phyloP scores from a whole-genome alignment of 2,113 vertebrate genomes.

The Coptodon rendalli region DNA sequence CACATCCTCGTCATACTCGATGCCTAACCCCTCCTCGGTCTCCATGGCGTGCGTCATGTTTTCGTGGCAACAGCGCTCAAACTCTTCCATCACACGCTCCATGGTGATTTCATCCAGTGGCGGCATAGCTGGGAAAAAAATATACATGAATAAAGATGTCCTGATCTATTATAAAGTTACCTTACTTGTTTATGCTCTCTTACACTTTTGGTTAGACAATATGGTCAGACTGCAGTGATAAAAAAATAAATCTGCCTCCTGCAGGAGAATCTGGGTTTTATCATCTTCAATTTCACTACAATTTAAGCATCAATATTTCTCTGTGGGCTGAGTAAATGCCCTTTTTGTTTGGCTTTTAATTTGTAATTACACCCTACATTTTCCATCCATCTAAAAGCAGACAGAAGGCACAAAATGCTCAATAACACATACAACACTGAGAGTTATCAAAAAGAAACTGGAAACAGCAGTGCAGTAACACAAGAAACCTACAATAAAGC shows the following conservation, averaged over 20 bases:
- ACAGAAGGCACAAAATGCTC: not conserved
- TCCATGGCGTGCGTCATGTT: constrained; percentile 92
- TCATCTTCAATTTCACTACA: not conserved
- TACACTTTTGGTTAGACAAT: not conserved
- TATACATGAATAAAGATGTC: not conserved
- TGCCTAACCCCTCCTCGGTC: constrained; percentile 92
- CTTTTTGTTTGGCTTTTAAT: not conserved
- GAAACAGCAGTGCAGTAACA: not conserved
- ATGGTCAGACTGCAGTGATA: not conserved
- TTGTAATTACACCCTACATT: not conserved
- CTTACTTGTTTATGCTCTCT: not conserved
- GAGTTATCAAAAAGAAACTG: not conserved
- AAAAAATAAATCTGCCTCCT: not conserved
- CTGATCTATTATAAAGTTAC: not conserved
- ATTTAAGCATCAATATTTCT: not conserved
- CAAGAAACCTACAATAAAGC: not conserved
- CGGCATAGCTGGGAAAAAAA: constrained; percentile 64
- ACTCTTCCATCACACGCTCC: constrained; percentile 90
- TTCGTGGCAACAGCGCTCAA: constrained; percentile 87
- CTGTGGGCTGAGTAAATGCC: not conserved
- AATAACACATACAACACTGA: not conserved
- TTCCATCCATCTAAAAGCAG: not conserved
- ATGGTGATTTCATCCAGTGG: constrained; percentile 86
- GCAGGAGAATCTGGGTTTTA: not conserved
- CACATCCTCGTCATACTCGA: constrained; percentile 96